Conservation (phyloP, 2,888 invertebrate genomes). For the Andrena minutula region DNA sequence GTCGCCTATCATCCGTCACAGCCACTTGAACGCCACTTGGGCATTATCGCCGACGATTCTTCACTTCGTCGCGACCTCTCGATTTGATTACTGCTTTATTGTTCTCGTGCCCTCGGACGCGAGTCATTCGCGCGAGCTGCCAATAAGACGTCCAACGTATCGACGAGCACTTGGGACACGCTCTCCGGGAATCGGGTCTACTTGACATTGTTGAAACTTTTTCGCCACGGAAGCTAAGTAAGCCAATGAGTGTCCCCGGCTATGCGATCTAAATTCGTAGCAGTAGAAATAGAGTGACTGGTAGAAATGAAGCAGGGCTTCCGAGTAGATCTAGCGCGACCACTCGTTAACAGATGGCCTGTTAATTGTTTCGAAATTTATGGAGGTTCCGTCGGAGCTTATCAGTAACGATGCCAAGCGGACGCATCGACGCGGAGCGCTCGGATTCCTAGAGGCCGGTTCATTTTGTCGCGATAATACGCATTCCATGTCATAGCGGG, state of each 20-base stretch:
- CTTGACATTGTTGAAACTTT: too few species aligned
- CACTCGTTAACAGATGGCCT: not conserved
- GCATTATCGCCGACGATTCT: constrained; percentile 58
- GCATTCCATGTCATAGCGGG: constrained; percentile 70
- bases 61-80: constrained; percentile 55
- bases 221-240: too few species aligned
- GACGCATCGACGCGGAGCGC: constrained; percentile 43
- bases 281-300: too few species aligned
- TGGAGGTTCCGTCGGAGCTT: not conserved
- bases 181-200: too few species aligned
- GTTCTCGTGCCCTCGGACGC: not conserved
- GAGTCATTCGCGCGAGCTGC: not conserved
- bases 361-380: constrained; percentile 3
- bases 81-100: constrained; percentile 34
- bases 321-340: too few species aligned
- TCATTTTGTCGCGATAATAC: constrained; percentile 74
- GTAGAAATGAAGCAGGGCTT: too few species aligned
- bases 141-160: not conserved
- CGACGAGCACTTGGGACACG: not conserved
- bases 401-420: constrained; percentile 8
- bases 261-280: too few species aligned
- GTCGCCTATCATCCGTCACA: constrained; percentile 58
- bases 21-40: constrained; percentile 66
- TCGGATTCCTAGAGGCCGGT: constrained; percentile 66
- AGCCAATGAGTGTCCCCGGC: too few species aligned